Evolutionary conservation across 2,888 invertebrate species (phyloP).

Genomic region (Drosophila fungiperda): DNA sequence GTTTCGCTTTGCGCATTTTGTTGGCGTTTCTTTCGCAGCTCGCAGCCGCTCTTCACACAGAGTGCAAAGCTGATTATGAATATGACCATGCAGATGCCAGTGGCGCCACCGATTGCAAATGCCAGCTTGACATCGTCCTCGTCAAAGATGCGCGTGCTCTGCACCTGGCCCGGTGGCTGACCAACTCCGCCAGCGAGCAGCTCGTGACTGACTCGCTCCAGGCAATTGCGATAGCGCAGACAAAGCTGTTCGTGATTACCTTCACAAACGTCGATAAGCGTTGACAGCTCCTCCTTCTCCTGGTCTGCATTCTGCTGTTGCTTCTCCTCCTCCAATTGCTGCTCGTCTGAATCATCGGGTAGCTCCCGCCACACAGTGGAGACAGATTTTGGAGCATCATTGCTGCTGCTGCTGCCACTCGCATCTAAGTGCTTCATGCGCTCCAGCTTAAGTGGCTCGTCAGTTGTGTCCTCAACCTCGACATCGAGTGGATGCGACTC

Average conservation of each 20-base stretch:
- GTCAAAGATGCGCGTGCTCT: conserved; percentile 59
- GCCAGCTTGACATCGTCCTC: conserved; percentile 78
- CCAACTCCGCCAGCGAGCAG: conserved; percentile 49
- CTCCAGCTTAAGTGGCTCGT: conserved; percentile 66
- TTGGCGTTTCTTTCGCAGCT: conserved; percentile 49
- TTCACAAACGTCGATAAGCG: conserved; percentile 65
- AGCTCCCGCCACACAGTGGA: conserved; percentile 48
- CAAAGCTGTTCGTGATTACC: conserved; percentile 69
- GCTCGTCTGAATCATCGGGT: conserved; percentile 57
- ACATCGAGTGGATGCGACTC: conserved; percentile 25
- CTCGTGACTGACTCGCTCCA: conserved; percentile 69
- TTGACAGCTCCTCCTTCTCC: conserved; percentile 35
- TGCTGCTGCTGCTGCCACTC: conserved; percentile 2
- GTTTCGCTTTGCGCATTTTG: conserved; percentile 32
- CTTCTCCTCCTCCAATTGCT: conserved; percentile 16
- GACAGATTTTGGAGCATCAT: conserved; percentile 49
- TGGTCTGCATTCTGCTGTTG: background rate
- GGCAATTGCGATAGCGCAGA: conserved; percentile 73
- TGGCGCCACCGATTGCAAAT: conserved; percentile 77
- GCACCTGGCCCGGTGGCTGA: conserved; percentile 34
- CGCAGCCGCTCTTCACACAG: conserved; percentile 75
- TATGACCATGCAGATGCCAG: conserved; percentile 77
- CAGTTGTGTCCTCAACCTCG: background rate
- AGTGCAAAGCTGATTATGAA: conserved; percentile 75
- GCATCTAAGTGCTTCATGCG: conserved; percentile 67